phyloP scores from a whole-genome alignment of 2,888 invertebrate genomes.

The Caenorhabditis sp. region DNA sequence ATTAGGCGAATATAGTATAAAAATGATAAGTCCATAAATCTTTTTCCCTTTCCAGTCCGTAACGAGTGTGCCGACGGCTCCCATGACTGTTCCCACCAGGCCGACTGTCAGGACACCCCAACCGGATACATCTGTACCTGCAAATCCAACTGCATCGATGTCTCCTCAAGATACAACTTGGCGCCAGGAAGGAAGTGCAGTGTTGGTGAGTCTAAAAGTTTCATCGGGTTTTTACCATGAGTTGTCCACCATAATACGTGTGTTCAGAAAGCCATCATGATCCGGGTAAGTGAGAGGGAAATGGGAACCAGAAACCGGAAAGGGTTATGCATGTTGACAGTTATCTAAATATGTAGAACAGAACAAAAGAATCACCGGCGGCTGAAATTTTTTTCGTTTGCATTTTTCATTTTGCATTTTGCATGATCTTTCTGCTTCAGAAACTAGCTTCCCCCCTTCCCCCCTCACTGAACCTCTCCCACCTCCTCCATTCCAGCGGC shows the following conservation, averaged over 20 bases:
- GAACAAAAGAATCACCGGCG: too few relatives aligned
- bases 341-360: too few relatives aligned
- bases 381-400: background rate
- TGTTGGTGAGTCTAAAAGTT: slow-evolving; percentile 60
- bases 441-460: slow-evolving; percentile 13
- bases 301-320: too few relatives aligned
- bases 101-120: slow-evolving; percentile 74
- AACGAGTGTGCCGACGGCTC: slow-evolving; percentile 79
- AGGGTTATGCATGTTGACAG: too few relatives aligned
- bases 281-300: slow-evolving; percentile 34
- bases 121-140: slow-evolving; percentile 74
- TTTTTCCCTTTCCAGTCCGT: slow-evolving; percentile 71
- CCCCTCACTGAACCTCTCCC: too few relatives aligned
- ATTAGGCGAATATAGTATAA: too few relatives aligned
- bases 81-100: slow-evolving; percentile 76
- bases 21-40: too few relatives aligned
- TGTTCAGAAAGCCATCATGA: slow-evolving; percentile 48
- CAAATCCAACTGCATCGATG: slow-evolving; percentile 74
- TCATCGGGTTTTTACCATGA: background rate
- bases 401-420: background rate
- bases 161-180: slow-evolving; percentile 75
- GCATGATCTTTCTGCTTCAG: too few relatives aligned
- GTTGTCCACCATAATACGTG: background rate
- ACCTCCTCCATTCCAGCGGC: slow-evolving; percentile 56
- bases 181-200: slow-evolving; percentile 75